Evolutionary conservation across 1,140 invertebrate genomes (phyloP).

Genomic region (Pseudomyrmex concolor): DNA sequence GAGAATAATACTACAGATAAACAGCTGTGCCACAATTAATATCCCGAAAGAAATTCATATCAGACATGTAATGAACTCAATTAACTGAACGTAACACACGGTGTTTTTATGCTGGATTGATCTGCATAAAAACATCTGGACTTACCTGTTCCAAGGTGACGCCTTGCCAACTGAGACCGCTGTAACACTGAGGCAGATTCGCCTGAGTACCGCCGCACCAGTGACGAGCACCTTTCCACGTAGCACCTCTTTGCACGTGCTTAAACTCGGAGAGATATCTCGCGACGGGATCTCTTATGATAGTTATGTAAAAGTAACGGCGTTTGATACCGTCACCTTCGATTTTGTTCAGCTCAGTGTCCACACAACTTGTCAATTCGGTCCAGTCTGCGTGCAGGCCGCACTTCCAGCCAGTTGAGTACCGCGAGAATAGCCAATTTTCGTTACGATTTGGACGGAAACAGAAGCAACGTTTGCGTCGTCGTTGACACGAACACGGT

Average conservation of each 20-base stretch:
- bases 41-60: conserved; percentile 22
- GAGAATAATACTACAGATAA: conserved; percentile 44
- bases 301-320: conserved; percentile 98
- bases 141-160: conserved; percentile 86
- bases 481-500: conserved; percentile 94
- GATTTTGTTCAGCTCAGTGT: conserved; percentile 93
- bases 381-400: conserved; percentile 99
- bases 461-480: conserved; percentile 95
- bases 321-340: conserved; percentile 92
- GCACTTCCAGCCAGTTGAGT: conserved; percentile 99
- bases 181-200: conserved; percentile 92
- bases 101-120: background rate
- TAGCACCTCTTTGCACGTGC: conserved; percentile 98
- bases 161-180: conserved; percentile 88
- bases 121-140: background rate
- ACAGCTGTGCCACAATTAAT: background rate
- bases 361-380: conserved; percentile 95
- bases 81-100: background rate
- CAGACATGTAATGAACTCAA: conserved; percentile 6
- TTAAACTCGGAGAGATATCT: conserved; percentile 97
- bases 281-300: conserved; percentile 95
- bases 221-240: conserved; percentile 96
- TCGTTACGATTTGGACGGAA: conserved; percentile 95
- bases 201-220: conserved; percentile 93
- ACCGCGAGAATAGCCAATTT: conserved; percentile 99